Evolutionary conservation across 2,113 vertebrate species (phyloP).

Genomic region (Crocuta crocuta): DNA sequence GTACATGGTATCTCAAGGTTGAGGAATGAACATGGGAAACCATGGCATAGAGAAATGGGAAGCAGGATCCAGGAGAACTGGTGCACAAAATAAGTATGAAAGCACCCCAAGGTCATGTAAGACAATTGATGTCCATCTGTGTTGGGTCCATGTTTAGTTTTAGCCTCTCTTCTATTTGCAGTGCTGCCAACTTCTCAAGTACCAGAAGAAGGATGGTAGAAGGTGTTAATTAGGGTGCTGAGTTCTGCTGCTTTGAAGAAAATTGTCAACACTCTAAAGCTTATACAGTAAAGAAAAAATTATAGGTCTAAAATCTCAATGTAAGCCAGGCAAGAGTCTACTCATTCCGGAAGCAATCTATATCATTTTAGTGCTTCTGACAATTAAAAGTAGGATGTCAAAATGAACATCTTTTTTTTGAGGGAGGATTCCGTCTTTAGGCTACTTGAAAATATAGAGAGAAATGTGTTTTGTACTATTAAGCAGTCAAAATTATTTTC

Average conservation of each 20-base stretch:
- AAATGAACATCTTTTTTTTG: neutral
- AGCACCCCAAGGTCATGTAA: constrained; percentile 42
- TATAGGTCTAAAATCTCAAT: neutral
- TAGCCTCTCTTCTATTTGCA: constrained; percentile 32
- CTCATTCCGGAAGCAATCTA: neutral
- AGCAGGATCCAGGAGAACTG: constrained; percentile 12
- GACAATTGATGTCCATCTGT: constrained; percentile 64
- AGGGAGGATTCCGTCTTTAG: neutral
- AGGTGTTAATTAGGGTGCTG: constrained; percentile 67
- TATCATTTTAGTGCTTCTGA: neutral
- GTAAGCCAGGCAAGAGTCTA: neutral
- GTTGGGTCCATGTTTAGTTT: neutral
- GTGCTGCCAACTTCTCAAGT: constrained; percentile 49
- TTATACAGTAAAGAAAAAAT: constrained; percentile 30
- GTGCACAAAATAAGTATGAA: constrained; percentile 40
- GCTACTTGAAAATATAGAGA: neutral
- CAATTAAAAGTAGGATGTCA: neutral
- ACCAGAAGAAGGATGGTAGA: constrained; percentile 18
- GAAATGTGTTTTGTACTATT: neutral
- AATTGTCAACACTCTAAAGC: constrained; percentile 29
- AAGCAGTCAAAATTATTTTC: neutral
- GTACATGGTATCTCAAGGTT: neutral
- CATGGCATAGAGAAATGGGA: neutral
- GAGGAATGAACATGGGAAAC: constrained; percentile 8
- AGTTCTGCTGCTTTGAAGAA: constrained; percentile 18